Base-by-base conservation (phyloP, 1,140 invertebrate genomes). In the Drosophila bipectinata region DNA sequence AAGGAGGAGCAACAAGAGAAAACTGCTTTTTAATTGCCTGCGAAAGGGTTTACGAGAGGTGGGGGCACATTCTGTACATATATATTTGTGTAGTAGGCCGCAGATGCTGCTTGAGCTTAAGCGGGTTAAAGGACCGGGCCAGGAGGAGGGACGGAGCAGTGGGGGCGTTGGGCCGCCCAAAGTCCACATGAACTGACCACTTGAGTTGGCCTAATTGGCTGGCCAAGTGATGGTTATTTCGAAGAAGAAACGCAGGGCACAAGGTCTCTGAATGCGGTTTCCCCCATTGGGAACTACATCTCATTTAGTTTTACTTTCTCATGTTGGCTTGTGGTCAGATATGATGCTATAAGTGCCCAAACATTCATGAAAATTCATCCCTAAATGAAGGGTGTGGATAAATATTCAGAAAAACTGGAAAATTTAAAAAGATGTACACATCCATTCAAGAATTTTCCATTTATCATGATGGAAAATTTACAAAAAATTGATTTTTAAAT, bases 161-260 rank as follows among this genome's bases (percentile, higher is more conserved):
- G 9, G 9, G 0, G 18, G 18, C 7, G 47, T 51, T 24, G 24
- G 21, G 32, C 14, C 32, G 63, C 45, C 14, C 26, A 52, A 53
- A 53, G 56, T 72, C 44, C 60, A 75, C 60, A 73, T 73, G 41
- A 26, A 73, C 68, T 75, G 59, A 54, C 74, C 78, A 82, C 79
- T 87, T 68, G 44, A 72, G 69, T 62, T 66, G 75, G 55, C 82
- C 71, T 88, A 87, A 87, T 87, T 87, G 83, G 83, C 56, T 61
- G 73, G 44, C 51, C 73, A 76, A 60, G 49, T 73, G 71, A 49
- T 69, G 66, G 63, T 24, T 57, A 69, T 69, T 69, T 69, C 15
- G 63, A 21, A 47, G 32, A 51, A 28, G 1, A 30, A 66, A 45
- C 14, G n/a, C 14, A 14, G 41, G 44, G 7, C 64, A 47, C 61